Evolutionary conservation across 2,113 vertebrate species (phyloP).

Genomic region (western clawed frog (Xenopus tropicalis)): UCB_Xtro_10.0 CM004444.2:25853501-25854000

Average conservation of each 20-base stretch:
- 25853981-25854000: too few relatives aligned
- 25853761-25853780: slow-evolving; percentile 3
- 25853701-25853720: slow-evolving; percentile 23
- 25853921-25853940: too few relatives aligned
- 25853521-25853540: slow-evolving; percentile 6
- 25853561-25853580: slow-evolving; percentile 22
- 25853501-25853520: not conserved
- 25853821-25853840: not conserved
- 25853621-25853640: slow-evolving; percentile 1
- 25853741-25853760: slow-evolving; percentile 6
- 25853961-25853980: not conserved
- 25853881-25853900: not conserved
- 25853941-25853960: not conserved
- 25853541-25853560: slow-evolving; percentile 29
- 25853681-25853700: slow-evolving; percentile 22
- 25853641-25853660: not conserved
- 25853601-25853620: too few relatives aligned
- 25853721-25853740: slow-evolving; percentile 9
- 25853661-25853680: slow-evolving; percentile 19
- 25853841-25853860: slow-evolving; percentile 20
- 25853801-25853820: not conserved
- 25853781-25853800: slow-evolving; percentile 12
- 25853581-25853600: too few relatives aligned
- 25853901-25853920: not conserved
- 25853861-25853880: not conserved